phyloP scores from a whole-genome alignment of 2,113 vertebrate genomes.

The Cricetomys ansorgei region DNA sequence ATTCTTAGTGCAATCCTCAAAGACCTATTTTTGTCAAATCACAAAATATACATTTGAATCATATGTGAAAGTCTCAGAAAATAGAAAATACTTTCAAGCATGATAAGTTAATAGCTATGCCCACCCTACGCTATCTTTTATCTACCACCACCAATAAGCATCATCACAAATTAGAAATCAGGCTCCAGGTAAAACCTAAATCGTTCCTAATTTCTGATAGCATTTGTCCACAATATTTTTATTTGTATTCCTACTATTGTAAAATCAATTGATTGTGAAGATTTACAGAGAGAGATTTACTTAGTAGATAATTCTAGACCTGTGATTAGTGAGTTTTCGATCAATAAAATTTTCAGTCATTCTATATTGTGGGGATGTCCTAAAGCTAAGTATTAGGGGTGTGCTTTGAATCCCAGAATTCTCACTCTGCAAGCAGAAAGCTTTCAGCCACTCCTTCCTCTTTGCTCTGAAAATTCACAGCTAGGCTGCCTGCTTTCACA shows the following conservation, averaged over 20 bases:
- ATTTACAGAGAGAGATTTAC: background rate
- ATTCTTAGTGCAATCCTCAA: background rate
- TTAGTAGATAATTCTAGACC: constrained; percentile 4
- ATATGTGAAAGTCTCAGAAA: background rate
- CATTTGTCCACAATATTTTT: background rate
- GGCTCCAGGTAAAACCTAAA: background rate
- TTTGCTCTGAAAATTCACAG: no score
- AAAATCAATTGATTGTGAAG: background rate
- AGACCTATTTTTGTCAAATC: background rate
- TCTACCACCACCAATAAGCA: background rate
- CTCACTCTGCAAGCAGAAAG: no score
- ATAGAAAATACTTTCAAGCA: background rate
- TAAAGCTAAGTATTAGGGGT: no score
- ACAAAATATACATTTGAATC: background rate
- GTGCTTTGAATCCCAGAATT: no score
- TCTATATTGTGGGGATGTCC: no score
- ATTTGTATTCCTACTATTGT: background rate
- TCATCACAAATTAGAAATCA: background rate
- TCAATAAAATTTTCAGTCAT: background rate
- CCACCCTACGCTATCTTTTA: background rate
- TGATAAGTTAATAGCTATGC: background rate
- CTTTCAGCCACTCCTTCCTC: no score
- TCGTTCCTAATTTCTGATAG: background rate
- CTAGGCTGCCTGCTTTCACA: no score
- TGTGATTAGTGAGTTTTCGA: background rate